Conservation (phyloP, 2,888 invertebrate genomes). For the Oscheius sp. region DNA sequence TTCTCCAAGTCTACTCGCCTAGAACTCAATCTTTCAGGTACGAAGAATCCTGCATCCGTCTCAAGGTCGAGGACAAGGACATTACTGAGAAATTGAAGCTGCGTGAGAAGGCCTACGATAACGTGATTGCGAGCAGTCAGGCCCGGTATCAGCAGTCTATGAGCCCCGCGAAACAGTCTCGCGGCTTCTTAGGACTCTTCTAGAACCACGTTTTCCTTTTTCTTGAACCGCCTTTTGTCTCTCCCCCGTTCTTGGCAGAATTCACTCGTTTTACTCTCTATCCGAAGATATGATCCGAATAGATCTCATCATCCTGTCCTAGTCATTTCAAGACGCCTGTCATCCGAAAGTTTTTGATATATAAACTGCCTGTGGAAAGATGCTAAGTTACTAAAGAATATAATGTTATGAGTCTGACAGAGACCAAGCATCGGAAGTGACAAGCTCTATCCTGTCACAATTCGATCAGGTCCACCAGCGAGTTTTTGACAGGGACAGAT, state of each 20-base stretch:
- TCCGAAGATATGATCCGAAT: background rate
- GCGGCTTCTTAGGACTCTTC: conserved; percentile 50
- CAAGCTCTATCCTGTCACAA: no score
- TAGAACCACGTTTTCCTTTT: background rate
- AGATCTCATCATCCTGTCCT: conserved; percentile 24
- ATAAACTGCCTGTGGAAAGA: no score
- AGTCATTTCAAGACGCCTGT: conserved; percentile 3
- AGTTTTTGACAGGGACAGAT: no score
- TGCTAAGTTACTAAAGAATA: no score
- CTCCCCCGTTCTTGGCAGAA: background rate
- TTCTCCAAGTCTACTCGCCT: background rate
- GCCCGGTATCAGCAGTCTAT: conserved; percentile 41
- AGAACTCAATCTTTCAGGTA: conserved; percentile 49
- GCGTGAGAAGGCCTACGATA: conserved; percentile 68
- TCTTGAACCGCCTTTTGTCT: background rate
- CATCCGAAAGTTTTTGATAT: no score
- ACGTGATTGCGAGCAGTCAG: conserved; percentile 43
- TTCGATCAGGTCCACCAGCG: no score
- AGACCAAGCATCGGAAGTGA: no score
- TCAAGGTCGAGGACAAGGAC: conserved; percentile 68
- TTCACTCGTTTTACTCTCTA: conserved; percentile 17
- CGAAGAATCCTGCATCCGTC: conserved; percentile 61
- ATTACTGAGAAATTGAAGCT: conserved; percentile 58
- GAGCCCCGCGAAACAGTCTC: conserved; percentile 46
- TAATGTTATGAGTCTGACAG: no score